phyloP scores from a whole-genome alignment of 2,797 vertebrate genomes.

The Morus bassanus region DNA sequence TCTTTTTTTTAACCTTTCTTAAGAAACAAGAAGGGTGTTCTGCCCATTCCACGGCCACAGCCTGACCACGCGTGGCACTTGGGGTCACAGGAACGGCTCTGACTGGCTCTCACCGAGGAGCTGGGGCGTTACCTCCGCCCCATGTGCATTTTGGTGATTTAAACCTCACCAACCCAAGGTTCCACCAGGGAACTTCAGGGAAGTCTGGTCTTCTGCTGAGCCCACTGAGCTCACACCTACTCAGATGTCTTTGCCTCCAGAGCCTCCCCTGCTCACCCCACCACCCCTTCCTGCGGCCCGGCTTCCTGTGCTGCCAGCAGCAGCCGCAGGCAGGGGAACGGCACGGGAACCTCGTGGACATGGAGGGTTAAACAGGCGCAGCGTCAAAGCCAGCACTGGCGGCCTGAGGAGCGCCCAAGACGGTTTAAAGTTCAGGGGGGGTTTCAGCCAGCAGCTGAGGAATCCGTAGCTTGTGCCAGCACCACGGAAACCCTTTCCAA shows the following conservation, averaged over 20 bases:
- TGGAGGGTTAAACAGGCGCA: conserved; percentile 1
- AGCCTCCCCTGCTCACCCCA: conserved; percentile 53
- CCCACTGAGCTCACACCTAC: not conserved
- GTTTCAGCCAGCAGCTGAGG: conserved; percentile 83
- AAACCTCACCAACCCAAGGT: not conserved
- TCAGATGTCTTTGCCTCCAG: not conserved
- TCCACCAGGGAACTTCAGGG: not conserved
- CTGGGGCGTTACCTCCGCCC: fast-evolving
- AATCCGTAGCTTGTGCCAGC: conserved; percentile 81
- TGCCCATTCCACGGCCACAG: not conserved
- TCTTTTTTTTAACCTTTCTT: not conserved
- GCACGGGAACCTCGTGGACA: not conserved
- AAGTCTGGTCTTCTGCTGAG: not conserved
- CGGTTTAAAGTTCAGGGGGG: conserved; percentile 53
- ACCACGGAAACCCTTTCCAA: conserved; percentile 86
- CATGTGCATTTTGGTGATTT: fast-evolving
- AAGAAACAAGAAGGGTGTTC: not conserved
- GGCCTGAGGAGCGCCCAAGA: conserved; percentile 21
- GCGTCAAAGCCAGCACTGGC: not conserved
- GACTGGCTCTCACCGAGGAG: fast-evolving
- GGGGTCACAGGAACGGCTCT: not conserved
- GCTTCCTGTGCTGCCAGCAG: fast-evolving
- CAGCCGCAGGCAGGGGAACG: not conserved
- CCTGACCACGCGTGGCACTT: fast-evolving
- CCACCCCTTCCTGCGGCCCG: not conserved